Base-by-base conservation (phyloP, 2,888 invertebrate genomes). In the Zaprionus bogoriensis region DNA sequence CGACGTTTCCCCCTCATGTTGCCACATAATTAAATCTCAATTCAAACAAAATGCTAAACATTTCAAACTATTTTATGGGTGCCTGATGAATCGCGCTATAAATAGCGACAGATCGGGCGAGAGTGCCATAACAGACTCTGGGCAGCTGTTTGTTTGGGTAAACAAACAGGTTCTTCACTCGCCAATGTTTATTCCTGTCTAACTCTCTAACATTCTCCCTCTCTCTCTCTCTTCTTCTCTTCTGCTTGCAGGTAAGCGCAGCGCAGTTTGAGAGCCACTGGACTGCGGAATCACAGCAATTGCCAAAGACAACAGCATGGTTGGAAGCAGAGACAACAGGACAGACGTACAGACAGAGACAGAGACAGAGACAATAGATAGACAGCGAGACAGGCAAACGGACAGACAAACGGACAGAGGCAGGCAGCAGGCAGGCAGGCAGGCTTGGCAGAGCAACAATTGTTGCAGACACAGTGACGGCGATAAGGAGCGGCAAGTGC, bases 21-120 rank as follows among this genome's bases (percentile, higher is more conserved):
- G 87, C 87, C 81, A 87, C 81, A 80, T 86, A 87, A 82, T 87
- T 86, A 82, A 82, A 86, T 87, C 78, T 67, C 68, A 86, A 87
- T 71, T 80, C 73, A 81, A 87, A 81, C 81, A 81, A 72, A 80
- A 80, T 71, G 72, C 65, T 77, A 77, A 87, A 84, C 85, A 87
- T 77, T 84, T 87, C 63, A 62, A 70, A 51, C 67, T 60, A 87
- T 84, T 80, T 80, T 80, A 87, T 77, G 74, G 66, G 54, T 54
- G 47, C 58, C 72, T 58, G 59, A 54, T 64, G 64, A 55, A 53
- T 19, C 17, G 14, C 1, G 32, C 32, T 36, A 19, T 54, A 62
- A 68, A 57, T 53, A 60, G 14, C 30, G 41, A 22, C 59, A 59
- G 3, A 47, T n/a, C n/a, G 30, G 23, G 51, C 47, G 47, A 30